Evolutionary conservation across 2,888 invertebrate species (phyloP), one percentile per base, ranked within the genome.

Genomic region (Phengaris arion): DNA sequence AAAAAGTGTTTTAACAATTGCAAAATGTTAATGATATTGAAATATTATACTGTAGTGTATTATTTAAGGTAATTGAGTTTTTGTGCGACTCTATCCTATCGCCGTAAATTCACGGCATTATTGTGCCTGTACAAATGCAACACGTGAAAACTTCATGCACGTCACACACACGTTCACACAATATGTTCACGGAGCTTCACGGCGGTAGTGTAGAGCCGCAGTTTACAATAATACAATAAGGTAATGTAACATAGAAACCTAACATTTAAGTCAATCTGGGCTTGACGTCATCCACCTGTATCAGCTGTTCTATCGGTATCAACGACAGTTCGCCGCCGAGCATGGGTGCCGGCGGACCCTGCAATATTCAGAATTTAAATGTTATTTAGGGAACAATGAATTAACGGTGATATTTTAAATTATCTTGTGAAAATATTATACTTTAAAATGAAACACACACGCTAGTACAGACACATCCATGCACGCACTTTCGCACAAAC

Each of bases 301-400:
- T 96, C 75, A 96, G 91, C 86, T 96, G 97, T 85, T 97, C 98
- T 83, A 98, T 97, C 54, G 97, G 97, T 83, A 98, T 97, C 76
- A 97, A 95, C 2, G 97, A 96, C 68, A 98, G 90, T 86, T 97
- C 97, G 9, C 97, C 97, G 8, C 97, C 97, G n/a, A 95, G 93
- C 87, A 95, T 95, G 9, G 95, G 95, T 0, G 96, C 95, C 6
- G 96, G 95, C 0, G 91, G 93, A 80, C 89, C 88, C 95, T 96
- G 85, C 2, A 84, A 80, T 55, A 70, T 22, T 13, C 8, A 59
- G 46, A 52, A 35, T 64, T 12, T 6, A 64, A 73, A 64, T 46
- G 55, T 12, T 69, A 59, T 45, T 54, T 48, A n/a, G 59, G 15
- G 35, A 55, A 74, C 6, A 54, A 22, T 12, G 48, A 48, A 48